Conservation (phyloP, 1,140 invertebrate species). For the Caenorhabditis inopinata region DNA sequence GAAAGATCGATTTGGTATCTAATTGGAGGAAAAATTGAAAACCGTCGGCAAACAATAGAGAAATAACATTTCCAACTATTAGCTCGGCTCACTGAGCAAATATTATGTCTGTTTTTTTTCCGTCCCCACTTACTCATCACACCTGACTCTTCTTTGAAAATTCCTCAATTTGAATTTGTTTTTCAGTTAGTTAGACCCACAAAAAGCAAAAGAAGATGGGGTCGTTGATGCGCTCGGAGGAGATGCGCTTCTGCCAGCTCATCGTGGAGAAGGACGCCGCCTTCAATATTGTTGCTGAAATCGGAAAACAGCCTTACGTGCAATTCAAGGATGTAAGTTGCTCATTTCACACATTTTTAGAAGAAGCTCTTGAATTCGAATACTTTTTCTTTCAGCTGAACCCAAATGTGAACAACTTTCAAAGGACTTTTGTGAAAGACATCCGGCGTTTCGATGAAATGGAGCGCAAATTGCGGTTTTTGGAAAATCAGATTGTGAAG, state of each 20-base stretch:
- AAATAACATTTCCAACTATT: not conserved
- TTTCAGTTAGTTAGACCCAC: constrained; percentile 25
- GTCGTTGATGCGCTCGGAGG: constrained; percentile 80
- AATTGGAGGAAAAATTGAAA: too few species aligned
- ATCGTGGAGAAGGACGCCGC: constrained; percentile 85
- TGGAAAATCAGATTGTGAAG: constrained; percentile 63
- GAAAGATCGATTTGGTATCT: not conserved
- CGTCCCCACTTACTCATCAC: too few species aligned
- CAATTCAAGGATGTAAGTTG: constrained; percentile 77
- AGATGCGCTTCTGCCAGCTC: constrained; percentile 84
- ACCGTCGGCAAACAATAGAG: not conserved
- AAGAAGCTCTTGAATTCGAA: too few species aligned
- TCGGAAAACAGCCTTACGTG: constrained; percentile 83
- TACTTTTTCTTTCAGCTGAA: constrained; percentile 71
- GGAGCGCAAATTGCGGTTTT: constrained; percentile 78
- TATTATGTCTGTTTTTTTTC: not conserved
- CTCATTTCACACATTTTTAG: not conserved
- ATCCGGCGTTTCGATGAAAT: constrained; percentile 86
- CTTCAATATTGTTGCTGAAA: constrained; percentile 82
- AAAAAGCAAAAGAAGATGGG: constrained; percentile 64
- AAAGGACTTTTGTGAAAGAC: constrained; percentile 86
- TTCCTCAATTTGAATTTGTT: too few species aligned
- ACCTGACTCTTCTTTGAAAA: too few species aligned
- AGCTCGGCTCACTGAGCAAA: not conserved
- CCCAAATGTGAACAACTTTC: constrained; percentile 80